These are phyloP conservation scores for Notarius quadriscutis DNA, from an alignment of 2,113 vertebrate species.

Conservation along the genomic window DNA sequence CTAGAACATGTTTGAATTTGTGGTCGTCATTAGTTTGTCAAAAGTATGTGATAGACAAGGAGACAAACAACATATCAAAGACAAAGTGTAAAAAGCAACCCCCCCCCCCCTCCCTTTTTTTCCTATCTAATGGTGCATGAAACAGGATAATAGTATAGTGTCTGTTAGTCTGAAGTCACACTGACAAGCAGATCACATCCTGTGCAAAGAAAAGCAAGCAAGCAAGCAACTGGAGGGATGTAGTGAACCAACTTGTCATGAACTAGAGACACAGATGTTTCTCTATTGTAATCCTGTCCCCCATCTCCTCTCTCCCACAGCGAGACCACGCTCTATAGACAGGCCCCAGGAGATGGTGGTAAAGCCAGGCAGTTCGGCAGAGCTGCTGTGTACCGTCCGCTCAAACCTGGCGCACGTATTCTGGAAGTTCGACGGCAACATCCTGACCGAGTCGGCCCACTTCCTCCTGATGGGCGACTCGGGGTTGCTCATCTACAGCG, in stretches of 20 bases:
- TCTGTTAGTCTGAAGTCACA: too few relatives aligned
- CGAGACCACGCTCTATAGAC: slow-evolving; percentile 39
- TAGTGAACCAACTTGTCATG: not conserved
- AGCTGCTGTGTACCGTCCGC: slow-evolving; percentile 83
- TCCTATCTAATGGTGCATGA: too few relatives aligned
- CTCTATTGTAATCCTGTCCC: not conserved
- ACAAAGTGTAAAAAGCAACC: not conserved
- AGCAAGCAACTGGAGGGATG: too few relatives aligned
- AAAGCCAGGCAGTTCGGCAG: slow-evolving; percentile 84
- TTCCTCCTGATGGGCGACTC: slow-evolving; percentile 80
- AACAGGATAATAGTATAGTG: too few relatives aligned
- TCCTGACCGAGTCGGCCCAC: slow-evolving; percentile 80
- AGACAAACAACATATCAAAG: not conserved
- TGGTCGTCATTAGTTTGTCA: not conserved
- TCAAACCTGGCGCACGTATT: slow-evolving; percentile 87
- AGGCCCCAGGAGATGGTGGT: slow-evolving; percentile 66
- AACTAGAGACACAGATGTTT: not conserved
- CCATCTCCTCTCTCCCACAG: slow-evolving; percentile 59
- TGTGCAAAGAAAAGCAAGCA: too few relatives aligned
- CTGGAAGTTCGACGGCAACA: slow-evolving; percentile 82
- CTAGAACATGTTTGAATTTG: not conserved
- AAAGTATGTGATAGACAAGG: not conserved
- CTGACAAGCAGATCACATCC: too few relatives aligned
- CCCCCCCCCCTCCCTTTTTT: too few relatives aligned
- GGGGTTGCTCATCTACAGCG: slow-evolving; percentile 87